These are phyloP conservation scores for Orussus abietinus DNA, from an alignment of 1,140 invertebrate genomes.

Conservation along the genomic window DNA sequence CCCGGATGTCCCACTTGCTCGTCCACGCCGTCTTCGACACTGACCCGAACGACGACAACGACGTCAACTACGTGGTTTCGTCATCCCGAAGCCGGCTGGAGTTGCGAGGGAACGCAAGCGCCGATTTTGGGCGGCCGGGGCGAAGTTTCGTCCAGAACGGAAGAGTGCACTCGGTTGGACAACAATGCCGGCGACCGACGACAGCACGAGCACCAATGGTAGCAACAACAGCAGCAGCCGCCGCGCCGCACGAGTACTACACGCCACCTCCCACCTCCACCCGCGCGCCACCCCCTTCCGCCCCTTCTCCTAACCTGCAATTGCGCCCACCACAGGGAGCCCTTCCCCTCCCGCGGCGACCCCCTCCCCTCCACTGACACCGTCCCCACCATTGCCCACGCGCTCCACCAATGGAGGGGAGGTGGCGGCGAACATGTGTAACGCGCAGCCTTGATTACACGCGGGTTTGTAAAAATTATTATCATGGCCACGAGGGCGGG, in stretches of 20 bases:
- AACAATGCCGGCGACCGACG: slow-evolving; percentile 31
- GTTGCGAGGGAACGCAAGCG: background rate
- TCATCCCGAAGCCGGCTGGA: too few relatives aligned
- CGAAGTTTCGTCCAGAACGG: slow-evolving; percentile 17
- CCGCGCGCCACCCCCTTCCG: background rate
- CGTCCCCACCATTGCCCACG: slow-evolving; percentile 5
- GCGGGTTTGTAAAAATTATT: slow-evolving; percentile 52
- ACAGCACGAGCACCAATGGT: slow-evolving; percentile 28
- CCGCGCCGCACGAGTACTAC: slow-evolving; percentile 34
- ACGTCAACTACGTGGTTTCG: too few relatives aligned
- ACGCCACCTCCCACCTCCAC: slow-evolving; percentile 10
- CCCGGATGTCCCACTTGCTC: too few relatives aligned
- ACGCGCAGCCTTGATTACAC: slow-evolving; percentile 49
- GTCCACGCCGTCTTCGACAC: too few relatives aligned
- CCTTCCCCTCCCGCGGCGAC: slow-evolving; percentile 20
- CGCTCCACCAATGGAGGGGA: slow-evolving; percentile 8
- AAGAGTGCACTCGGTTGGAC: slow-evolving; percentile 35
- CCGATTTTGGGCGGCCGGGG: background rate
- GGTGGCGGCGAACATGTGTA: slow-evolving; percentile 46
- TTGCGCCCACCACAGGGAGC: slow-evolving; percentile 14
- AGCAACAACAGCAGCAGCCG: slow-evolving; percentile 25
- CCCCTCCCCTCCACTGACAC: slow-evolving; percentile 14
- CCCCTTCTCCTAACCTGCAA: slow-evolving; percentile 9
- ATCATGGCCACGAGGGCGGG: slow-evolving; percentile 30
- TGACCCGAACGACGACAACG: too few relatives aligned